phyloP scores from a whole-genome alignment of 2,797 vertebrate species.

The Furcifer pardalis region DNA sequence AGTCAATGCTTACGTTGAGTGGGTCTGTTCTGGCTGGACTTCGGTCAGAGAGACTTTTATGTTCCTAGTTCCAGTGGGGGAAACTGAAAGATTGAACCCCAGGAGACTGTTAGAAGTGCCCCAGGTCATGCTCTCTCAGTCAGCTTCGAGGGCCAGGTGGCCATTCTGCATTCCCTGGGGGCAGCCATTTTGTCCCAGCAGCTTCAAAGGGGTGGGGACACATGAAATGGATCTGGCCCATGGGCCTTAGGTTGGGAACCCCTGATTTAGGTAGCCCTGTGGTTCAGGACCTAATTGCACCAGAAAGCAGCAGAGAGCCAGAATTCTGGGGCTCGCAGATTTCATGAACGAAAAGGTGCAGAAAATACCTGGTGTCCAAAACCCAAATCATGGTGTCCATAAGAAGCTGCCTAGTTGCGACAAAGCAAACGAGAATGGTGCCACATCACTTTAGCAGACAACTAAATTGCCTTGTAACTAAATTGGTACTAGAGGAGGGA shows the following conservation, averaged over 20 bases:
- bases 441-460: background rate
- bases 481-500: background rate
- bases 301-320: background rate
- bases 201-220: too few relatives aligned
- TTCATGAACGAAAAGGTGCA: background rate
- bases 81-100: background rate
- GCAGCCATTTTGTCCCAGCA: too few relatives aligned
- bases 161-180: too few relatives aligned
- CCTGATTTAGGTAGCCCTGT: background rate
- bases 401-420: background rate
- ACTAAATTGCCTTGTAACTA: slow-evolving; percentile 1
- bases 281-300: background rate
- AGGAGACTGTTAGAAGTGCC: background rate
- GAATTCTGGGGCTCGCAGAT: background rate
- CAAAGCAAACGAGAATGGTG: background rate
- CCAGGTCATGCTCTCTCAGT: too few relatives aligned
- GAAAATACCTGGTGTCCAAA: background rate
- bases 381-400: background rate
- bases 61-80: background rate
- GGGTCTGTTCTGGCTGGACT: too few relatives aligned
- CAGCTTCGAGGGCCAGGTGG: too few relatives aligned
- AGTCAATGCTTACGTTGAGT: too few relatives aligned
- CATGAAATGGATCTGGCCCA: too few relatives aligned
- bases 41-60: too few relatives aligned
- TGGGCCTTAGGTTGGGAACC: too few relatives aligned